phyloP scores from a whole-genome alignment of 2,888 invertebrate genomes.

The Epinotia brunnichana region DNA sequence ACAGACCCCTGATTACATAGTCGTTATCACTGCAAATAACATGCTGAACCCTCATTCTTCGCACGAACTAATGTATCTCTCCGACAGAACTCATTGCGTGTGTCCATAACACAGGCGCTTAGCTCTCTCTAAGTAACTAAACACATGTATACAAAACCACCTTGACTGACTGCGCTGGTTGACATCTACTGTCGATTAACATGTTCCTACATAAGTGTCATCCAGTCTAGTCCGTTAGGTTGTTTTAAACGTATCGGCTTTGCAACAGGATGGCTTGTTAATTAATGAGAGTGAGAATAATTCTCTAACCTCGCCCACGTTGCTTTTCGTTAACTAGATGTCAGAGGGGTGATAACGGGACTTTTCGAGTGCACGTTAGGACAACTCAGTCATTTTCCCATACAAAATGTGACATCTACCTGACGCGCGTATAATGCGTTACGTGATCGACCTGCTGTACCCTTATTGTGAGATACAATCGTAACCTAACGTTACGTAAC shows the following conservation, averaged over 20 bases:
- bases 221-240: neutral
- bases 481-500: too few species aligned
- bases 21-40: neutral
- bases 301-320: neutral
- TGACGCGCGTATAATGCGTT: too few species aligned
- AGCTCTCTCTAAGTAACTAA: neutral
- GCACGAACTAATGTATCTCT: constrained; percentile 6
- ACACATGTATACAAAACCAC: neutral
- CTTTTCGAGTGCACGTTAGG: too few species aligned
- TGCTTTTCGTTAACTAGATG: neutral
- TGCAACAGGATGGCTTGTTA: neutral
- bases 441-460: too few species aligned
- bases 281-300: neutral
- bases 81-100: constrained; percentile 1
- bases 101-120: constrained; percentile 10
- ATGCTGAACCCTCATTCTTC: constrained; percentile 1
- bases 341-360: neutral
- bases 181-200: neutral
- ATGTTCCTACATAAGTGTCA: neutral
- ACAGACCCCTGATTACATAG: neutral
- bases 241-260: neutral
- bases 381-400: too few species aligned
- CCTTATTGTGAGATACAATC: too few species aligned
- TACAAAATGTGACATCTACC: too few species aligned
- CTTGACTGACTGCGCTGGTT: neutral